phyloP scores from a whole-genome alignment of 2,888 invertebrate genomes.

The Epistrophella euchroma region DNA sequence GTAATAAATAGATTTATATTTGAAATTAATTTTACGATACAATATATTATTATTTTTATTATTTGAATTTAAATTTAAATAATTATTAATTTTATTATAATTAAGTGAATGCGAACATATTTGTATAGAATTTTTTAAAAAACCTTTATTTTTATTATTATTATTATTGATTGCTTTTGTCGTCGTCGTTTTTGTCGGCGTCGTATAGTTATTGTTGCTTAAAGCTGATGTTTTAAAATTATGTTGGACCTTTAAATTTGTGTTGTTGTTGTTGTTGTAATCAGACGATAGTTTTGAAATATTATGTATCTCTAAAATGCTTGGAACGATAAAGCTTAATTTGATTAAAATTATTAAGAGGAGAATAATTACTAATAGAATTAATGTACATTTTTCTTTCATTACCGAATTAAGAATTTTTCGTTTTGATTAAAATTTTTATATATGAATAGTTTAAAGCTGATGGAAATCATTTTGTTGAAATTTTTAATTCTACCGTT shows the following conservation, averaged over 20 bases:
- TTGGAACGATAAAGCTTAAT: constrained; percentile 38
- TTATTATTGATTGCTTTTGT: constrained; percentile 1
- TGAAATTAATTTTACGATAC: not conserved
- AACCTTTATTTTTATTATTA: not conserved
- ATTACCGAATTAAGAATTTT: constrained; percentile 55
- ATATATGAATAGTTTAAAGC: not conserved
- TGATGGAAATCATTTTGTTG: constrained; percentile 13
- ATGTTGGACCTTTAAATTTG: constrained; percentile 2
- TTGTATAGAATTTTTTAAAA: not conserved
- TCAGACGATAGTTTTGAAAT: not conserved
- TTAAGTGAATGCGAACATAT: constrained; percentile 3
- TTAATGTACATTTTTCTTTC: constrained; percentile 52
- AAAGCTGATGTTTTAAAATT: constrained; percentile 23
- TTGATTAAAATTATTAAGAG: constrained; percentile 42
- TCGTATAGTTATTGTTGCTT: constrained; percentile 1
- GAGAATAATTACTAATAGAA: constrained; percentile 49
- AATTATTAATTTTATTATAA: not conserved
- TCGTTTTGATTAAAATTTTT: not conserved
- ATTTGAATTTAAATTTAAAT: not conserved
- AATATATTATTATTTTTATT: not conserved
- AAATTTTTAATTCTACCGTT: constrained; percentile 1
- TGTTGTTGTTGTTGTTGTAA: constrained; percentile 11
- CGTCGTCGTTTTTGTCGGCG: not conserved
- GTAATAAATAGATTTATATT: constrained; percentile 1
- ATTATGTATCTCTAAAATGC: constrained; percentile 13